phyloP scores from a whole-genome alignment of 2,888 invertebrate genomes.

The Sycophila texana region DNA sequence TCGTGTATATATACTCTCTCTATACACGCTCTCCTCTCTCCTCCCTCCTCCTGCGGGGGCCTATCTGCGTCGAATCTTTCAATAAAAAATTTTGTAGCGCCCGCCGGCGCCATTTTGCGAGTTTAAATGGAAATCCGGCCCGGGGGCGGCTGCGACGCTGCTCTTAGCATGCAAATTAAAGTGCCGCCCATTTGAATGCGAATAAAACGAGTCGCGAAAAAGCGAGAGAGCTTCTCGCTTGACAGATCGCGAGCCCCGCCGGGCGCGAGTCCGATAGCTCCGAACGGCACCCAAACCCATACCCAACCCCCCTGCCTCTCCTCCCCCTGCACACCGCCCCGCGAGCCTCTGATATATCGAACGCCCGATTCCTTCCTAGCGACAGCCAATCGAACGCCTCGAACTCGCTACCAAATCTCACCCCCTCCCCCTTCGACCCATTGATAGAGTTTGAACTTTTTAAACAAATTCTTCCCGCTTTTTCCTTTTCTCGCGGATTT shows the following conservation, averaged over 20 bases:
- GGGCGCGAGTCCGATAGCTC: conserved; percentile 5
- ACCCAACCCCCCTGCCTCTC: background rate
- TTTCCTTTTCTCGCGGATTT: no score
- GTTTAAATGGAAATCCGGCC: conserved; percentile 75
- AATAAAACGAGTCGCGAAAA: conserved; percentile 68
- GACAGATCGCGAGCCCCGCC: conserved; percentile 66
- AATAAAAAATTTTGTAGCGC: conserved; percentile 76
- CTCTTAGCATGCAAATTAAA: conserved; percentile 76
- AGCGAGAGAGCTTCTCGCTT: conserved; percentile 58
- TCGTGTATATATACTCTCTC: no score
- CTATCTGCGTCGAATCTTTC: conserved; percentile 72
- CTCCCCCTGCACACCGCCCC: background rate
- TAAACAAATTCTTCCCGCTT: no score
- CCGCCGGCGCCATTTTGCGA: conserved; percentile 75
- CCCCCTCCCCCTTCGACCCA: no score
- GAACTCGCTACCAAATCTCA: no score
- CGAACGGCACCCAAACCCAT: conserved; percentile 3
- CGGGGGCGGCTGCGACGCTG: conserved; percentile 63
- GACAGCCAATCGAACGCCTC: conserved; percentile 17
- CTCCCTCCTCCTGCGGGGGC: conserved; percentile 39
- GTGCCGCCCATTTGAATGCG: conserved; percentile 75
- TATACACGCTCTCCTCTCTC: conserved; percentile 43
- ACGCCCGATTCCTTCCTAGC: conserved; percentile 24
- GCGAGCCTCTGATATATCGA: background rate
- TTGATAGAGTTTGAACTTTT: no score